These are phyloP conservation scores for Pantala flavescens DNA, from an alignment of 1,140 invertebrate genomes.

Conservation along the genomic window DNA sequence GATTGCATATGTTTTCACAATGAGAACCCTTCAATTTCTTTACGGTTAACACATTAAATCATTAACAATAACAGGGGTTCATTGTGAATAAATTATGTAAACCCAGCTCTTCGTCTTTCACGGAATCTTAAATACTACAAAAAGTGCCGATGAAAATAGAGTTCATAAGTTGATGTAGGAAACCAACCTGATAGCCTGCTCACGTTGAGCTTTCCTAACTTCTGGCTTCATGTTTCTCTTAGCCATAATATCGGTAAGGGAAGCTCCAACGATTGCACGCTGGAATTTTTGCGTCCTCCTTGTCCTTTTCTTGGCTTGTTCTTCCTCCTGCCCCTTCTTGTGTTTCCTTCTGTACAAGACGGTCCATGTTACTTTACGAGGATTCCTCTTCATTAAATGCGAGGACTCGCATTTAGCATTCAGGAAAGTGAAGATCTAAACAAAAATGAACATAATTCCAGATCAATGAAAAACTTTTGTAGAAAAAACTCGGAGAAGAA, in stretches of 20 bases:
- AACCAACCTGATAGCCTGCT: constrained; percentile 89
- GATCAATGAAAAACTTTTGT: neutral
- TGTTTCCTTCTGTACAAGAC: constrained; percentile 98
- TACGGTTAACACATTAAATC: too few relatives aligned
- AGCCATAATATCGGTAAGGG: constrained; percentile 92
- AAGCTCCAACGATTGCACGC: constrained; percentile 93
- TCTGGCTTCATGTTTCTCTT: constrained; percentile 99
- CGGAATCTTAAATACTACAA: too few relatives aligned
- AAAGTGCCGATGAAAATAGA: too few relatives aligned
- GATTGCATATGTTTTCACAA: too few relatives aligned
- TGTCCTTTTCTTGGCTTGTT: constrained; percentile 86
- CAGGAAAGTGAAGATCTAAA: constrained; percentile 88
- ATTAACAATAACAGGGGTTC: too few relatives aligned
- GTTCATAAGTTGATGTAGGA: too few relatives aligned
- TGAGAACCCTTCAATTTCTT: too few relatives aligned
- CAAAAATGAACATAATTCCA: too few relatives aligned
- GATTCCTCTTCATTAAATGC: constrained; percentile 94
- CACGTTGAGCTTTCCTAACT: constrained; percentile 93
- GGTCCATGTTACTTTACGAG: constrained; percentile 98
- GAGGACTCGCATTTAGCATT: constrained; percentile 94
- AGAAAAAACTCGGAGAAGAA: neutral
- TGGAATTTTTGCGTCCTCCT: constrained; percentile 93
- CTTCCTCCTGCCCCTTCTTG: constrained; percentile 96
- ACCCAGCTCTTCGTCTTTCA: too few relatives aligned
- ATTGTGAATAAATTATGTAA: too few relatives aligned